phyloP scores from a whole-genome alignment of 2,888 invertebrate genomes.

The Myopa tessellatipennis region DNA sequence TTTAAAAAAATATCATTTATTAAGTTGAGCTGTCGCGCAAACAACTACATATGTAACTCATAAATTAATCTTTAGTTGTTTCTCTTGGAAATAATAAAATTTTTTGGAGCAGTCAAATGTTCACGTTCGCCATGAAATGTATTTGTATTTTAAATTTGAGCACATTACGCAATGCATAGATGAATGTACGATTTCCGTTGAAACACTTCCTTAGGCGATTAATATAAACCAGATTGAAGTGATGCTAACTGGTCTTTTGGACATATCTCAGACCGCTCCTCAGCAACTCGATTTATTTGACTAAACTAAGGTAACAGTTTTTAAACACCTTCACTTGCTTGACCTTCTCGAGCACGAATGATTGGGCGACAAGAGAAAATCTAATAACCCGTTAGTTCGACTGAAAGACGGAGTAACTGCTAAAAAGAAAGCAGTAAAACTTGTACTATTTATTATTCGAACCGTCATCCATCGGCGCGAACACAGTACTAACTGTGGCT shows the following conservation, averaged over 20 bases:
- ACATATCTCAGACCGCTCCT: no score
- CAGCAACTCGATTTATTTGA: no score
- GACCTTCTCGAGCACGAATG: conserved; percentile 62
- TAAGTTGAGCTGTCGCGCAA: no score
- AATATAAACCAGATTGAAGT: no score
- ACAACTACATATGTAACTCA: no score
- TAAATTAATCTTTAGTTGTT: no score
- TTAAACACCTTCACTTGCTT: conserved; percentile 63
- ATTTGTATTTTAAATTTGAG: conserved; percentile 1
- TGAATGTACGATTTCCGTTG: no score
- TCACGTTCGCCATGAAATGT: conserved; percentile 18
- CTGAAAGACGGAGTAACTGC: not conserved
- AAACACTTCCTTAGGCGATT: no score
- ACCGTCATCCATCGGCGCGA: conserved; percentile 26
- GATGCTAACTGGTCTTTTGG: no score
- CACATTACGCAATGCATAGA: conserved; percentile 9
- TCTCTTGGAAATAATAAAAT: no score
- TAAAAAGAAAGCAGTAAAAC: conserved; percentile 14
- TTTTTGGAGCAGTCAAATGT: not conserved
- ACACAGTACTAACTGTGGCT: conserved; percentile 14
- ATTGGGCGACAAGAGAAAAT: conserved; percentile 40
- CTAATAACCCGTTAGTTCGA: not conserved
- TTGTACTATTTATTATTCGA: conserved; percentile 18
- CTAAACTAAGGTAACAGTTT: not conserved
- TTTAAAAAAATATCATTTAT: no score